Conservation (phyloP, 2,888 invertebrate genomes). For the Sisyra nigra region DNA sequence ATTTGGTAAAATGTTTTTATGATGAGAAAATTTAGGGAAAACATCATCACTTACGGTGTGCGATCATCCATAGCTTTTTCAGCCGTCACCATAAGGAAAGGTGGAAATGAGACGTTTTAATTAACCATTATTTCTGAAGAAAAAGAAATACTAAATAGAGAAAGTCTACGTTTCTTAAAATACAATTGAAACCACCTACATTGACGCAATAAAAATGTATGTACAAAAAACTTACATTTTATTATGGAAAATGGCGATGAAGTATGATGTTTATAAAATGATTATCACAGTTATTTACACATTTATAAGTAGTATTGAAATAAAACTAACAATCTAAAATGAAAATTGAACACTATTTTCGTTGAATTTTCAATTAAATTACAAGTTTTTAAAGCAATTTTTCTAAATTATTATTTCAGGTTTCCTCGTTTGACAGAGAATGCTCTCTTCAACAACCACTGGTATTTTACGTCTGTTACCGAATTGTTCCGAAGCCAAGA, state of each 20-base stretch:
- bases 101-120: slow-evolving; percentile 11
- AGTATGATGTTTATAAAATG: background rate
- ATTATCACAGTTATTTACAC: too few relatives aligned
- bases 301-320: too few relatives aligned
- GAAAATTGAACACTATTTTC: background rate
- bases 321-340: too few relatives aligned
- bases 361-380: background rate
- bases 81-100: slow-evolving; percentile 13
- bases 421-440: background rate
- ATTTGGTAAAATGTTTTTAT: too few relatives aligned
- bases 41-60: slow-evolving; percentile 13
- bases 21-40: too few relatives aligned
- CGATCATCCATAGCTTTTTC: slow-evolving; percentile 15
- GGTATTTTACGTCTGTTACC: too few relatives aligned
- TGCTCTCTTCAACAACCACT: background rate
- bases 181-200: slow-evolving; percentile 1
- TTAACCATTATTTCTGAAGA: slow-evolving; percentile 6
- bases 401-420: background rate
- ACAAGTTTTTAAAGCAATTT: background rate
- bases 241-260: slow-evolving; percentile 1
- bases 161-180: background rate
- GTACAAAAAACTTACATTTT: background rate
- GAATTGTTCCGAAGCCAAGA: too few relatives aligned
- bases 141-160: background rate
- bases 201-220: background rate